Evolutionary conservation across 2,797 vertebrate species (phyloP), one percentile per base, ranked within the genome.

Genomic region (Rhadinocentrus ornatus): DNA sequence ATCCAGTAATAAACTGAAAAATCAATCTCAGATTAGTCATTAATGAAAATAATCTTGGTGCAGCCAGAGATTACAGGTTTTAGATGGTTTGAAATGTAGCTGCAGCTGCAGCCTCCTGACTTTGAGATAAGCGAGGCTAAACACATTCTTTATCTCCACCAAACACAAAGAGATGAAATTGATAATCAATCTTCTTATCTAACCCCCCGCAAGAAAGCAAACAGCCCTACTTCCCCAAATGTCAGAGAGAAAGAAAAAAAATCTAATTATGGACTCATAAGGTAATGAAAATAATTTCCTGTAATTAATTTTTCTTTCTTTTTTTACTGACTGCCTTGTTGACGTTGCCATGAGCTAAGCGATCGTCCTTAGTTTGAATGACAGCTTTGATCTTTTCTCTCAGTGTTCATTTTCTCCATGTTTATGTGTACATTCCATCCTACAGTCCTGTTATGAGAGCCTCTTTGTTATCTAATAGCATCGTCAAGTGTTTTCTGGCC

Each of bases 121-220:
- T 77, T 35, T 57, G 32, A 41, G 78, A 82, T 86, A 75, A 63
- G 77, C 64, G 11, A 34, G 18, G 62, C 65, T 71, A 69, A 85
- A 81, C 85, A 52, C 82, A 83, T 66, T 76, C 83, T 78, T 88
- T 69, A 81, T 79, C 82, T 78, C 63, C 46, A n/a, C 69, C 52
- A 41, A 77, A 75, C 65, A 66, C 72, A 34, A 67, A 52, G 61
- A 75, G 76, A 84, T 86, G 68, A 78, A 85, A 78, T 61, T 83
- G 78, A 81, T 82, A 72, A 88, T 88, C 62, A n/a, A 77, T 85
- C 71, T 59, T 60, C 70, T 81, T 73, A 68, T 81, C 81, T 68
- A 63, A 77, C 67, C 81, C 52, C 70, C 11, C 10, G 54, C 37
- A 77, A 50, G 72, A 75, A 82, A 73, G 53, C 60, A 69, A 81